Evolutionary conservation across 1,140 invertebrate species (phyloP), one percentile per base, ranked within the genome.

Genomic region (Cryptotermes secundus): DNA sequence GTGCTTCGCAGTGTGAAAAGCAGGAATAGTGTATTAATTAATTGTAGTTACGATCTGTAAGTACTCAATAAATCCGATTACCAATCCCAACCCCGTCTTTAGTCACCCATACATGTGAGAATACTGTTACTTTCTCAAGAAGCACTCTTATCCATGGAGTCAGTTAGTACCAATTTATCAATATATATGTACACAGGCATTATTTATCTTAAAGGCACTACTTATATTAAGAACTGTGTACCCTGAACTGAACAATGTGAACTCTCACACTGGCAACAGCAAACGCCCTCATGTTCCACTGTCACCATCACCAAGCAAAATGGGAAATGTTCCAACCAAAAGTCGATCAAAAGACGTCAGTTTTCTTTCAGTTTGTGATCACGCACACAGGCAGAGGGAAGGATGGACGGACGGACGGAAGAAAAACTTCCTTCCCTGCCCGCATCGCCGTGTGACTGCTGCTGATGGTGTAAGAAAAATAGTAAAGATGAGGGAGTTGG

Each of bases 301-400:
- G 59, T n/a, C 59, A 72, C 26, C n/a, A 31, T 31, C n/a, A 72
- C 59, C n/a, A 72, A 31, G 45, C 26, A 31, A n/a, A 72, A 72
- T 31, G 10, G n/a, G 59, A 72, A 26, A n/a, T 72, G 45, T 72
- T 10, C 59, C 9, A 72, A 72, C 59, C 59, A 31, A 72, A 72
- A 72, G 59, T 72, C 59, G 59, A 72, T 72, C 26, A 72, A 72
- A 72, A 72, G 59, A 72, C 59, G 59, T 72, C 59, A 72, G 59
- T 12, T 72, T 49, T 22, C 45, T 49, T 22, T 19, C 45, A 49
- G 19, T 49, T 49, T 26, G 10, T 31, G 59, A 72, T 72, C 59
- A 31, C 45, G 16, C 45, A 49, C 19, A 49, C 14, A 49, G 14
- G 22, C 45, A 49, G 16, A 16, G 10, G n/a, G n/a, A 72, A 72